Evolutionary conservation across 2,113 vertebrate genomes (phyloP).

Genomic region (Mustela nigripes): DNA sequence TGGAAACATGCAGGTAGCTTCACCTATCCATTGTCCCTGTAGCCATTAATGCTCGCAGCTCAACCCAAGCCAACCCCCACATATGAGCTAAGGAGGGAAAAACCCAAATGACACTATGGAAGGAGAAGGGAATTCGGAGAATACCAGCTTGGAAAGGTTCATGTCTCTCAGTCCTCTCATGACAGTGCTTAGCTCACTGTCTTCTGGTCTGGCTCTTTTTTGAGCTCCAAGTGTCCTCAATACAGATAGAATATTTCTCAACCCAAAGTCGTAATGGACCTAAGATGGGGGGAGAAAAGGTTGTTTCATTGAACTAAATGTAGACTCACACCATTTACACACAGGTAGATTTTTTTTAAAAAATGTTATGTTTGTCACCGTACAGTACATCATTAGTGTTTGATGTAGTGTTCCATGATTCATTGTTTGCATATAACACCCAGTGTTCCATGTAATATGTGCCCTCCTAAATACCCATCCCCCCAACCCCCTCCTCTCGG

Average conservation of each 20-base stretch:
- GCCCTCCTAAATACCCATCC: too few species aligned
- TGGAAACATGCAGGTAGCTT: not conserved
- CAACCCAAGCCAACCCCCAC: not conserved
- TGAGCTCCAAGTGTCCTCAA: slow-evolving; percentile 89
- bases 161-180: slow-evolving; percentile 91
- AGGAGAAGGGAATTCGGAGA: not conserved
- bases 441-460: too few species aligned
- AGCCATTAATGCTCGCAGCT: not conserved
- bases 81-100: not conserved
- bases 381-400: too few species aligned
- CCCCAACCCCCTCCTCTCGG: too few species aligned
- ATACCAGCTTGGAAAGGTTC: slow-evolving; percentile 91
- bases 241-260: slow-evolving; percentile 91
- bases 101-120: not conserved
- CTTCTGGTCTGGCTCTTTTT: slow-evolving; percentile 89
- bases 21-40: too few species aligned
- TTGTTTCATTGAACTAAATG: not conserved
- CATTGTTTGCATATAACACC: too few species aligned
- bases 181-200: slow-evolving; percentile 88
- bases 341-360: not conserved
- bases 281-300: slow-evolving; percentile 58
- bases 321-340: not conserved
- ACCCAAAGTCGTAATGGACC: slow-evolving; percentile 91
- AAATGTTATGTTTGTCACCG: too few species aligned
- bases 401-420: too few species aligned